Conservation (phyloP, 2,797 vertebrate genomes). For the Brachyalestes nurse region DNA sequence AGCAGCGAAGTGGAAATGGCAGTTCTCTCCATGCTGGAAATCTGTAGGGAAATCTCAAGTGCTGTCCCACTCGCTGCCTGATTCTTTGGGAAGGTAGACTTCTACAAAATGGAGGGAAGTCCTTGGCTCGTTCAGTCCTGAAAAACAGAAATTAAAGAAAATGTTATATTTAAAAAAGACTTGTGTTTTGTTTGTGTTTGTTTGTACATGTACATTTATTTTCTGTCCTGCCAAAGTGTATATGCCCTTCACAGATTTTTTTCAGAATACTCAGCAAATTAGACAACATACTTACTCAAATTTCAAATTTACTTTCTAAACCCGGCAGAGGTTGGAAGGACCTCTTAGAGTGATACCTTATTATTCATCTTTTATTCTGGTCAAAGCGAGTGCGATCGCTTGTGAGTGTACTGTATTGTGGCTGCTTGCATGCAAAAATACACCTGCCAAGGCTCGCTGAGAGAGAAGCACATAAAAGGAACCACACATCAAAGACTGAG, state of each 20-base stretch:
- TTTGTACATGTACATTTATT: neutral
- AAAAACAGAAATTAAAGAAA: slow-evolving; percentile 46
- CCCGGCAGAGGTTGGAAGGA: neutral
- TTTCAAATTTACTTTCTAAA: slow-evolving; percentile 9
- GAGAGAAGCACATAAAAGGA: slow-evolving; percentile 59
- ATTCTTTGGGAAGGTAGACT: slow-evolving; percentile 42
- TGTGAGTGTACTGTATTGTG: slow-evolving; percentile 26
- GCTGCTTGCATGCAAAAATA: slow-evolving; percentile 57
- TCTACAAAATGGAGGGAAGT: slow-evolving; percentile 40
- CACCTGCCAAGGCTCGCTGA: slow-evolving; percentile 44
- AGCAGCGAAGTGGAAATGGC: slow-evolving; percentile 53
- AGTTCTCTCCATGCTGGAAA: slow-evolving; percentile 62
- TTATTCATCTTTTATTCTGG: slow-evolving; percentile 50
- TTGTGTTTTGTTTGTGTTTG: neutral
- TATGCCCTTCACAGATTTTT: neutral
- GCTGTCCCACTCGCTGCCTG: slow-evolving; percentile 45
- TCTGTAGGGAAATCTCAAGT: slow-evolving; percentile 52
- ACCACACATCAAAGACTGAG: slow-evolving; percentile 53
- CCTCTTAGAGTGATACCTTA: slow-evolving; percentile 39
- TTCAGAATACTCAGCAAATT: neutral
- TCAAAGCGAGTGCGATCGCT: slow-evolving; percentile 40
- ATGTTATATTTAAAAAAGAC: neutral
- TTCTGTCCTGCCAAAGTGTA: neutral
- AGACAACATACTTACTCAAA: neutral
- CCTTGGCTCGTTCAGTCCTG: slow-evolving; percentile 54